Evolutionary conservation across 2,797 vertebrate genomes (phyloP), one percentile per base, ranked within the genome.

Genomic region (Sus cebifrons): DNA sequence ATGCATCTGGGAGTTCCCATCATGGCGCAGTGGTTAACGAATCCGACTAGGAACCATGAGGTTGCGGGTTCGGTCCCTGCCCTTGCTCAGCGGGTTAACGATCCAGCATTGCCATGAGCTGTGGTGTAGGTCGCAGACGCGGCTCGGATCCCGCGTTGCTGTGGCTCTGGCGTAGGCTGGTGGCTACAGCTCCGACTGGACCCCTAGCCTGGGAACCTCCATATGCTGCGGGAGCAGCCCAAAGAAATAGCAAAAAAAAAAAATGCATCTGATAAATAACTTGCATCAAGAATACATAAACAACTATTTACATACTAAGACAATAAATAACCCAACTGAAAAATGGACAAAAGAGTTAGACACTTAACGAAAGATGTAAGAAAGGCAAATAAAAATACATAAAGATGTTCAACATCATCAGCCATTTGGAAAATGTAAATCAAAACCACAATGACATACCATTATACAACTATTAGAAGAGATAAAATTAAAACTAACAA

Each of bases 401-500:
- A 75, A 90, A 52, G 20, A 79, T 9, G 20, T 20, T 71, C 21
- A 40, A n/a, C 3, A 60, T 52, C 79, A 79, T 56, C 54, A 90
- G 36, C 60, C 29, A 74, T 77, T 21, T 58, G 52, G 83, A 12
- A 96, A 85, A 65, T 88, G 10, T 52, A 93, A 89, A 49, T 10
- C 44, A 49, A 89, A 86, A 68, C 81, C 17, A 74, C 40, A 89
- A 73, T 32, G 32, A 74, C 32, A n/a, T 73, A 68, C 52, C 29
- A 86, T 12, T 20, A 60, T 18, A 89, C 4, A 95, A 32, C 62
- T 65, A 70, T n/a, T n/a, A 70, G 25, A 49, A 49, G 44, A 49
- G 56, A 71, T 84, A 32, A 44, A 91, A 84, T 64, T 94, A 81
- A 79, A 85, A 78, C 56, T 15, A 40, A 85, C 44, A 85, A 64